Conservation (phyloP, 2,113 vertebrate species). For the Orcinus orca region DNA sequence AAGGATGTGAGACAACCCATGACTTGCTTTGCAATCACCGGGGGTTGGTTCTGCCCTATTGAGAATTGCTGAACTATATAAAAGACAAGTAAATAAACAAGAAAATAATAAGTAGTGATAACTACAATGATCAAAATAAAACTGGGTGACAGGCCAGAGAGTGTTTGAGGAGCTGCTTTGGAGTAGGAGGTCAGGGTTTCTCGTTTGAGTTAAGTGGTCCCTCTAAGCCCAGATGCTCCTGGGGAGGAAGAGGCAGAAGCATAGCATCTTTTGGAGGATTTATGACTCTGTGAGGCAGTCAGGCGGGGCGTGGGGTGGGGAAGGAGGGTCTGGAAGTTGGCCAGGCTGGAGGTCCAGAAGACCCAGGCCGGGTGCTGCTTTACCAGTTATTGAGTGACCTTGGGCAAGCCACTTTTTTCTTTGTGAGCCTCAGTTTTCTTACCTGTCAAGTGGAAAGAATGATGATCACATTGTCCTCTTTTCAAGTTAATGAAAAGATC, state of each 20-base stretch:
- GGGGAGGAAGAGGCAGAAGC: not conserved
- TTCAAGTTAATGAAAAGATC: not conserved
- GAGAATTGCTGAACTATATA: not conserved
- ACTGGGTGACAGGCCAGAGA: not conserved
- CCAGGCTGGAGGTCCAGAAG: not conserved
- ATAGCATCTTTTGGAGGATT: not conserved
- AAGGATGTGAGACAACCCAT: not conserved
- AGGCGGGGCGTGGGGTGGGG: accelerated
- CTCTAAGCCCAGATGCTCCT: not conserved
- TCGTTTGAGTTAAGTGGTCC: not conserved
- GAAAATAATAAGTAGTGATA: not conserved
- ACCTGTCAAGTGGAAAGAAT: not conserved
- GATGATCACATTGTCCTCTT: not conserved
- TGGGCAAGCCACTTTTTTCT: not conserved
- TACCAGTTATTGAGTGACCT: not conserved
- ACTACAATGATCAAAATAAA: not conserved
- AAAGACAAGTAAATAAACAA: not conserved
- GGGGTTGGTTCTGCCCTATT: not conserved
- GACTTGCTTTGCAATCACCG: not conserved
- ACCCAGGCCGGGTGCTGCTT: not conserved
- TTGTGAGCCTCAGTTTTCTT: not conserved
- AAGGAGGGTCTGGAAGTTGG: not conserved
- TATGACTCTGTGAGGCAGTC: not conserved
- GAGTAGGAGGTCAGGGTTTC: not conserved
- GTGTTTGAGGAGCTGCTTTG: not conserved